Base-by-base conservation (phyloP, 2,113 vertebrate species). In the Cyprinodon brontotheroides region DNA sequence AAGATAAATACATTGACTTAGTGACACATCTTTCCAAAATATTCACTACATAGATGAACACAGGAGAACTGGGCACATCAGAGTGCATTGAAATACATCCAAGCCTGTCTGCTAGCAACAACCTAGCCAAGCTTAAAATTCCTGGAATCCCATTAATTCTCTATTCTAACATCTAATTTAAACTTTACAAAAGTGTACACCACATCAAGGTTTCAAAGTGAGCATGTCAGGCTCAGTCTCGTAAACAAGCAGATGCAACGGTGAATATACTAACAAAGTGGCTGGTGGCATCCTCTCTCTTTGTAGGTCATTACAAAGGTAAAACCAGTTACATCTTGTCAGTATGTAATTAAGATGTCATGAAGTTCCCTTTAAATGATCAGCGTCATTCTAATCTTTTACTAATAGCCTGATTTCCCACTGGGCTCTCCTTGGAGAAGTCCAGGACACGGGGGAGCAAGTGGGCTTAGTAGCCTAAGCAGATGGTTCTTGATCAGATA, bases 401-500 rank as follows among this genome's bases (percentile, higher is more conserved):
- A 47, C 85, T 94, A 83, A 91, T 78, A 82, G 92, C 86, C 92
- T 90, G 86, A 93, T 92, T 87, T 94, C 88, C 93, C 93, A 63
- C 50, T 60, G 69, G 90, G 83, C 85, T 86, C 89, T 87, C 80
- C 82, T 93, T 91, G 90, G 91, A 91, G 89, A 89, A 90, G 92
- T 92, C 92, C 87, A 74, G 83, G 79, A 78, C 60, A 84, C 48
- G 65, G 29, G 77, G 81, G 77, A 76, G 77, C 4, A 29, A 65
- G 86, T 74, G 77, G 67, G 77, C 65, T 75, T 89, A 77, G 88
- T 60, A 72, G 85, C 82, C 61, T 61, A 91, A 93, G 89, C 94
- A 95, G 94, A 94, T 94, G 93, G 94, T 82, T 91, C 85, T 92
- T 94, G 93, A 92, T 93, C 90, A 90, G 93, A 90, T 89, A 92